Evolutionary conservation across 2,888 invertebrate species (phyloP).

Genomic region (Cantharis rufa): DNA sequence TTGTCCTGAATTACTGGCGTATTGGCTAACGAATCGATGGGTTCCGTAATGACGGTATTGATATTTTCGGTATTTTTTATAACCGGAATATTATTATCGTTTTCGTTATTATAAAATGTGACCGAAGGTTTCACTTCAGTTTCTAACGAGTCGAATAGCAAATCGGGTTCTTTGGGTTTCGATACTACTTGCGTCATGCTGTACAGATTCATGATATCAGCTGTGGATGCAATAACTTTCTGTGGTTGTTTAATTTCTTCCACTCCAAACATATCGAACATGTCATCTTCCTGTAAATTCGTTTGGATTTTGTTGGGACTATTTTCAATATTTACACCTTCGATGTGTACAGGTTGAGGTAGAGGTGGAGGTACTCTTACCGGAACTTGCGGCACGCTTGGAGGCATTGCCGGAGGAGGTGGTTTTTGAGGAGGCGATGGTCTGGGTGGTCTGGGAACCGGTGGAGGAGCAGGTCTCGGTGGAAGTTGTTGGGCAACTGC

Average conservation of each 20-base stretch:
- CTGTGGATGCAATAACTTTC: constrained; percentile 53
- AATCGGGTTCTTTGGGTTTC: constrained; percentile 34
- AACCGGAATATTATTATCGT: not conserved
- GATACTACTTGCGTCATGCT: constrained; percentile 35
- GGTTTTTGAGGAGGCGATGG: constrained; percentile 46
- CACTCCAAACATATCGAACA: constrained; percentile 52
- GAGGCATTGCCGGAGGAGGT: constrained; percentile 45
- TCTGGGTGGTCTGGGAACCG: constrained; percentile 37
- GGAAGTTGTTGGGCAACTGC: not conserved
- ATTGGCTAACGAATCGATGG: constrained; percentile 11
- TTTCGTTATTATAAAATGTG: not conserved
- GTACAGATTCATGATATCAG: constrained; percentile 54
- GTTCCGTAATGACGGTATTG: not conserved
- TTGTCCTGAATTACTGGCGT: constrained; percentile 38
- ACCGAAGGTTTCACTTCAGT: constrained; percentile 10
- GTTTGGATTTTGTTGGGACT: constrained; percentile 26
- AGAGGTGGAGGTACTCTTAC: constrained; percentile 38
- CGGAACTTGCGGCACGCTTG: constrained; percentile 36
- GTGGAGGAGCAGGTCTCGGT: constrained; percentile 22
- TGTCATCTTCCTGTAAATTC: constrained; percentile 34
- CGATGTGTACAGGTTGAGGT: constrained; percentile 21
- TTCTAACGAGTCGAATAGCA: constrained; percentile 38
- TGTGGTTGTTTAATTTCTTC: constrained; percentile 39
- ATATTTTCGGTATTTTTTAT: not conserved
- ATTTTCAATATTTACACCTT: constrained; percentile 9